phyloP scores from a whole-genome alignment of 2,113 vertebrate species.

The Lethenteron reissneri region DNA sequence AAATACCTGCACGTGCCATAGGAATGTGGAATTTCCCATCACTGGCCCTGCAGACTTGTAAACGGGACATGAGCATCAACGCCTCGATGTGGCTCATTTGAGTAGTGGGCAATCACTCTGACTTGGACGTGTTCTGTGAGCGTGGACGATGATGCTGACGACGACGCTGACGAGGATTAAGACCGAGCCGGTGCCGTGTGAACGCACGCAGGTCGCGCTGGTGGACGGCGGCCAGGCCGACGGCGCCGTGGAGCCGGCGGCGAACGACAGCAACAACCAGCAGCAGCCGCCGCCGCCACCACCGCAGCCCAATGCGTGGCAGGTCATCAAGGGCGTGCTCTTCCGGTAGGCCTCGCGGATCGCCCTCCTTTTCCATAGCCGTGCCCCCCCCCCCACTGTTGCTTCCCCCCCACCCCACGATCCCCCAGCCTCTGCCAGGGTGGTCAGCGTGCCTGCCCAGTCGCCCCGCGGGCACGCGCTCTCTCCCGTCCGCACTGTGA shows the following conservation, averaged over 20 bases:
- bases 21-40: no score
- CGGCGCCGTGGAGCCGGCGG: conserved; percentile 24
- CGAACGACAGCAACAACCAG: conserved; percentile 26
- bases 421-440: no score
- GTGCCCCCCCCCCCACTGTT: no score
- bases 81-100: no score
- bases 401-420: no score
- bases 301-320: conserved; percentile 54
- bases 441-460: no score
- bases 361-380: no score
- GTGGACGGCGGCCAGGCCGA: conserved; percentile 52
- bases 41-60: no score
- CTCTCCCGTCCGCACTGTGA: no score
- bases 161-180: neutral
- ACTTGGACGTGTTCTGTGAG: neutral
- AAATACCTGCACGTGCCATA: no score
- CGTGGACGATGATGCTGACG: neutral
- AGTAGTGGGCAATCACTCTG: neutral
- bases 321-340: conserved; percentile 69
- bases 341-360: conserved; percentile 36
- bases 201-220: conserved; percentile 15
- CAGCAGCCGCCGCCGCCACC: conserved; percentile 30
- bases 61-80: no score
- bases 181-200: neutral
- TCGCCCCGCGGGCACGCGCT: no score